These are phyloP conservation scores for Peromyscus attwateri DNA, from an alignment of 2,797 vertebrate species.

Conservation along the genomic window DNA sequence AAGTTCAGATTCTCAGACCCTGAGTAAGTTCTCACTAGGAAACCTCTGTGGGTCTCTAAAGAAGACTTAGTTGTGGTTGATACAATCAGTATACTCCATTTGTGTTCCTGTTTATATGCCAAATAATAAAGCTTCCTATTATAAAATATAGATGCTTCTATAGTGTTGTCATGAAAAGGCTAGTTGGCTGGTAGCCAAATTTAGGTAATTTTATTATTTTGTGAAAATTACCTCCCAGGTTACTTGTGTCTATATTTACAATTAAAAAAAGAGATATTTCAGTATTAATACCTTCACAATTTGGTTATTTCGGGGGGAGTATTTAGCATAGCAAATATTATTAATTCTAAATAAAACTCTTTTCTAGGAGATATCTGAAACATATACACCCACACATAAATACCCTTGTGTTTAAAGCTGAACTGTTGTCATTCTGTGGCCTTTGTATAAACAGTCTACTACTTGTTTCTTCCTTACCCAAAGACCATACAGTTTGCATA, in stretches of 20 bases:
- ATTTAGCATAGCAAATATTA: constrained; percentile 46
- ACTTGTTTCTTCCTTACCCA: not conserved
- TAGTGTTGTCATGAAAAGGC: not conserved
- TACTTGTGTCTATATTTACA: not conserved
- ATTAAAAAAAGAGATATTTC: not conserved
- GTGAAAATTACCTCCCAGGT: not conserved
- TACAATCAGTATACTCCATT: not conserved
- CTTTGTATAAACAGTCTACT: not conserved
- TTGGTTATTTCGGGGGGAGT: constrained; percentile 56
- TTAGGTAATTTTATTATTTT: not conserved
- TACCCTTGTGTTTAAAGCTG: not conserved
- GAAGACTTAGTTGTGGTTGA: not conserved
- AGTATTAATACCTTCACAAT: constrained; percentile 55
- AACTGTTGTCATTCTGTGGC: not conserved
- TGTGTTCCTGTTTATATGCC: not conserved
- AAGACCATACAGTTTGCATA: not conserved
- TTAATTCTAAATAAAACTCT: constrained; percentile 40
- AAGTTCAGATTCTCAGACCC: too few species aligned
- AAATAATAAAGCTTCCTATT: constrained; percentile 2
- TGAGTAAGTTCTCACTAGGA: too few species aligned
- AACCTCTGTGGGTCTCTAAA: too few species aligned
- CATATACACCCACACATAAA: not conserved
- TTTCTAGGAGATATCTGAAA: constrained; percentile 34
- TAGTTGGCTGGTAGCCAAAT: not conserved
- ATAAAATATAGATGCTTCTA: not conserved